A percentile compares a stretch with the other conserved stretches of the same genome.
phyloP scores from a whole-genome alignment of 2,888 invertebrate genomes.

The Chesias legatella region DNA sequence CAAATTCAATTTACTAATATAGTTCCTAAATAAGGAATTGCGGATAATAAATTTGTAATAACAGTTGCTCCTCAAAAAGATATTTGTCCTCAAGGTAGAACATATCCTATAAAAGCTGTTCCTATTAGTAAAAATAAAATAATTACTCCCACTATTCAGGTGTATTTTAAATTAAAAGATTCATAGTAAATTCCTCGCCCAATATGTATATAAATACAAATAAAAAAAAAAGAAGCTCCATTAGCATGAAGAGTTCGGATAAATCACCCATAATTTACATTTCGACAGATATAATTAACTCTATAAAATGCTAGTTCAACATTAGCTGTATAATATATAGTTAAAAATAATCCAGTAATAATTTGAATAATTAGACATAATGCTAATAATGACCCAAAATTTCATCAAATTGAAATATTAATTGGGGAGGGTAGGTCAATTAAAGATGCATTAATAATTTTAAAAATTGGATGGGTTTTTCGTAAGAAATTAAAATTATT shows the following conservation, averaged over 20 bases:
- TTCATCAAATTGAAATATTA: conserved; percentile 84
- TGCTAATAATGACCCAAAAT: conserved; percentile 84
- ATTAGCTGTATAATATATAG: conserved; percentile 85
- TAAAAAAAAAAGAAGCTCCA: conserved; percentile 86
- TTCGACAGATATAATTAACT: conserved; percentile 84
- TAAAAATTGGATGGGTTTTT: conserved; percentile 69
- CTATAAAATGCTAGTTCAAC: conserved; percentile 83
- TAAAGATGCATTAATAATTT: conserved; percentile 81
- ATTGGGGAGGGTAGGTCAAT: conserved; percentile 81
- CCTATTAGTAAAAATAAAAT: conserved; percentile 85
- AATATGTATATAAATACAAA: conserved; percentile 84
- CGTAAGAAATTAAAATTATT: conserved; percentile 55
- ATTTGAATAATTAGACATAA: conserved; percentile 84
- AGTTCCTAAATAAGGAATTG: conserved; percentile 84
- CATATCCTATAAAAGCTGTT: conserved; percentile 89
- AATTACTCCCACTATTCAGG: conserved; percentile 84
- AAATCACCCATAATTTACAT: conserved; percentile 85
- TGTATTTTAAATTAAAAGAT: conserved; percentile 72
- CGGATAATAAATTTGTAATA: conserved; percentile 88
- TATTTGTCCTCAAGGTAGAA: conserved; percentile 90
- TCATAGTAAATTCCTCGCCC: conserved; percentile 82
- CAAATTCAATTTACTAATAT: conserved; percentile 85
- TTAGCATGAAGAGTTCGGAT: conserved; percentile 84
- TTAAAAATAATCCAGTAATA: conserved; percentile 84
- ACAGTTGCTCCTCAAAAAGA: conserved; percentile 90